Base-by-base conservation (phyloP, 2,797 vertebrate genomes). In the Silurus aristotelis region DNA sequence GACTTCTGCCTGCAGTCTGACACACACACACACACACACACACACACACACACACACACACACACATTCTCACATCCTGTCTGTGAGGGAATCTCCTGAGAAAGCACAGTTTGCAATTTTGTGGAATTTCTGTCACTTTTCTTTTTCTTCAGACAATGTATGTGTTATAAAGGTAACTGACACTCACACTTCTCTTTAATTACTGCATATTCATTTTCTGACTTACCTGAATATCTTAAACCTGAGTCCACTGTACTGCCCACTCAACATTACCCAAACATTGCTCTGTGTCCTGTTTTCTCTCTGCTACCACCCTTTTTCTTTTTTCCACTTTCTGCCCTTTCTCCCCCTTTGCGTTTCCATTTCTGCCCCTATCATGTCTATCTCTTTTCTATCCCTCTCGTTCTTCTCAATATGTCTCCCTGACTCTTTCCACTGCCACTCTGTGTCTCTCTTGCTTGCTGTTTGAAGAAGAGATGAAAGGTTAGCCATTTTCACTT, bases 321-420 rank as follows among this genome's bases (percentile, higher is more conserved):
- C 71, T 25, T 20, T 58, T 19, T 55, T 68, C 85, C 89, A 86
- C 88, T 89, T 20, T 56, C 83, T 48, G 31, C 75, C 15, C 67
- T 67, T 70, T 64, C 80, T 19, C 48, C 20, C 63, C 75, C 31
- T 70, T 10, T 71, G 43, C 52, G 9, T 48, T 48, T 68, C 68
- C 66, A 25, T 68, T 43, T 72, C 60, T 70, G 46, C 70, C 58
- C 15, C 58, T 61, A n/a, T 19, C 81, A 22, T 43, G 27, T 60
- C 15, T 20, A 17, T 72, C 58, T 64, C 68, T 78, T 58, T 43
- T 64, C 19, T 78, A 17, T 84, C 52, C 80, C 86, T 25, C 82
- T 87, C 75, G 84, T 82, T 89, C 84, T 84, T 85, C 85, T 75
- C 83, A 55, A 2, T 85, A 25, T 72, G 48, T 43, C 80, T 71